Conservation (phyloP, 2,888 invertebrate species). For the Scrobipalpa costella region DNA sequence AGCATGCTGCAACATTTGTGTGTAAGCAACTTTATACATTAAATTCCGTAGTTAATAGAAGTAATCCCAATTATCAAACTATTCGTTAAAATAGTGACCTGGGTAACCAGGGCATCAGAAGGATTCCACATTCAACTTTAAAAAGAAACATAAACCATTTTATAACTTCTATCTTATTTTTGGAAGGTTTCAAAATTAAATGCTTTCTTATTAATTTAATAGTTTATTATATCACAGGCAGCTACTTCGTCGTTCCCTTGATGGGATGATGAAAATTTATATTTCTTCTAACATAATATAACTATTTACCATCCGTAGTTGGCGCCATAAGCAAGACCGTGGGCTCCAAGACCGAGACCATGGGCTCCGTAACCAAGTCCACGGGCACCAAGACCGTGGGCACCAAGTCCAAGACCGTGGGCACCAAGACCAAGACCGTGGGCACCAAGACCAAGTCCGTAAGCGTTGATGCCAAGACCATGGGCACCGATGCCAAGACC, state of each 20-base stretch:
- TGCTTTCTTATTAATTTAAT: not conserved
- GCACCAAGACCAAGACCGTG: not conserved
- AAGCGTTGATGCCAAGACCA: not conserved
- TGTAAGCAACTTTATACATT: no score
- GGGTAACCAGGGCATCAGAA: no score
- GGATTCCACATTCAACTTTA: no score
- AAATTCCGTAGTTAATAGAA: no score
- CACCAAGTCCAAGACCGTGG: not conserved
- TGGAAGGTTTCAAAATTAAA: not conserved
- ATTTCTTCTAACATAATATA: not conserved
- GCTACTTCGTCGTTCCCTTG: constrained; percentile 5
- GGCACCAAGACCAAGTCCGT: not conserved
- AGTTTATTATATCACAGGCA: constrained; percentile 13
- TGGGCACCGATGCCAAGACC: not conserved
- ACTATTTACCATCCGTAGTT: constrained; percentile 12
- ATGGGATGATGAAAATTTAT: not conserved
- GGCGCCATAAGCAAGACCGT: constrained; percentile 11
- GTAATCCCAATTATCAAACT: no score
- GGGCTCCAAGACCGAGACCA: not conserved
- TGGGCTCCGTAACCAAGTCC: not conserved
- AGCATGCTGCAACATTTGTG: no score
- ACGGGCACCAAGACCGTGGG: not conserved
- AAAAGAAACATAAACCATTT: no score
- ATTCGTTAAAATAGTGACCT: no score
- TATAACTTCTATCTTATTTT: no score